Conservation (phyloP, 2,113 vertebrate genomes). For the Oxygymnocypris stewartii region DNA sequence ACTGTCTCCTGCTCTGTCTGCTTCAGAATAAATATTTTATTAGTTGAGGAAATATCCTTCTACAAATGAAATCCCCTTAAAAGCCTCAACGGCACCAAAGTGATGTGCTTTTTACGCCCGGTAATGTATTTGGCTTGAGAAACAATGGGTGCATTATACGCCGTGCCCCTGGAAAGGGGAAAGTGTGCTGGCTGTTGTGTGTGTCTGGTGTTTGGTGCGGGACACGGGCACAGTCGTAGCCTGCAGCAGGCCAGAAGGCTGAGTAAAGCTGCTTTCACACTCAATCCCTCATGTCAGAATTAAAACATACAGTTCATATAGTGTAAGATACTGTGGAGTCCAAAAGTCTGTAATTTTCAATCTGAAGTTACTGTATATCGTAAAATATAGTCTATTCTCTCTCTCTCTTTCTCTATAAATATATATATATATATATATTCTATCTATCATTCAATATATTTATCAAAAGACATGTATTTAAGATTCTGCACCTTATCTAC, state of each 20-base stretch:
- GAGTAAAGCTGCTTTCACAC: constrained; percentile 21
- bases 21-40: constrained; percentile 25
- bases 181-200: constrained; percentile 48
- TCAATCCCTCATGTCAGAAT: not conserved
- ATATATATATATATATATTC: too few species aligned
- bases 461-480: not conserved
- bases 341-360: not conserved
- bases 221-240: constrained; percentile 18
- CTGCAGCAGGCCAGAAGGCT: not conserved
- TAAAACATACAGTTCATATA: not conserved
- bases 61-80: constrained; percentile 24
- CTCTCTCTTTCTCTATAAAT: too few species aligned
- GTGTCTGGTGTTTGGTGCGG: constrained; percentile 27
- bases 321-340: not conserved
- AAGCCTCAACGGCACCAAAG: constrained; percentile 17
- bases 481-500: not conserved
- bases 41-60: constrained; percentile 39
- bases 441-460: not conserved
- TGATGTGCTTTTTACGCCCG: constrained; percentile 17
- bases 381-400: too few species aligned
- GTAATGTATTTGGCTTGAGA: constrained; percentile 48
- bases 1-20: not conserved
- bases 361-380: too few species aligned
- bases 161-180: constrained; percentile 34
- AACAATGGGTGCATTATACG: constrained; percentile 54